Conservation (phyloP, 23 tunicate genomes). For the Clavelina lepadiformis region DNA sequence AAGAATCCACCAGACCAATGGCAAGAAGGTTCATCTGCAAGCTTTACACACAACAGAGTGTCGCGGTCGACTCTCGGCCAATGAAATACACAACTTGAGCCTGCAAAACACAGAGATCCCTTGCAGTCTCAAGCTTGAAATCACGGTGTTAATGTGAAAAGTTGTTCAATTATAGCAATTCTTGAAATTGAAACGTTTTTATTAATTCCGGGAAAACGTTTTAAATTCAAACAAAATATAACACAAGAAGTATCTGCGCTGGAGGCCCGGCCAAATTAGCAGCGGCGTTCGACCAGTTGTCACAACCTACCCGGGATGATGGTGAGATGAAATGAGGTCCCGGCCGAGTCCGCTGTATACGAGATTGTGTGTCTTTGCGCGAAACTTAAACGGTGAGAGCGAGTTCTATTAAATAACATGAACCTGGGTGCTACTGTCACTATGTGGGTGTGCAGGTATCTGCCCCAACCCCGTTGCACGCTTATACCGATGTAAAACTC, state of each 20-base stretch:
- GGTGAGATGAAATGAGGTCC: constrained; percentile 52
- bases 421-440: constrained; percentile 91
- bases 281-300: not conserved
- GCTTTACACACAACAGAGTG: constrained; percentile 61
- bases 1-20: constrained; percentile 98
- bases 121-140: not conserved
- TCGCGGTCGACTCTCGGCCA: constrained; percentile 93
- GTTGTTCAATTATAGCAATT: not conserved
- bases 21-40: constrained; percentile 57
- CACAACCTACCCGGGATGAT: constrained; percentile 58
- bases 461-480: constrained; percentile 88
- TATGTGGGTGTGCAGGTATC: constrained; percentile 90
- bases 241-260: not conserved
- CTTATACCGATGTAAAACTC: constrained; percentile 89
- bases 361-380: constrained; percentile 88
- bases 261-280: not conserved
- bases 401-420: constrained; percentile 62
- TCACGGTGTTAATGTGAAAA: not conserved
- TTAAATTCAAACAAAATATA: not conserved
- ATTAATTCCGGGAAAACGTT: not conserved
- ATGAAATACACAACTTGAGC: constrained; percentile 83
- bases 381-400: constrained; percentile 41
- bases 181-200: not conserved
- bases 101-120: constrained; percentile 11
- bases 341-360: constrained; percentile 47